Evolutionary conservation across 2,888 invertebrate species (phyloP).

Genomic region (Chymomyza caudatula): DNA sequence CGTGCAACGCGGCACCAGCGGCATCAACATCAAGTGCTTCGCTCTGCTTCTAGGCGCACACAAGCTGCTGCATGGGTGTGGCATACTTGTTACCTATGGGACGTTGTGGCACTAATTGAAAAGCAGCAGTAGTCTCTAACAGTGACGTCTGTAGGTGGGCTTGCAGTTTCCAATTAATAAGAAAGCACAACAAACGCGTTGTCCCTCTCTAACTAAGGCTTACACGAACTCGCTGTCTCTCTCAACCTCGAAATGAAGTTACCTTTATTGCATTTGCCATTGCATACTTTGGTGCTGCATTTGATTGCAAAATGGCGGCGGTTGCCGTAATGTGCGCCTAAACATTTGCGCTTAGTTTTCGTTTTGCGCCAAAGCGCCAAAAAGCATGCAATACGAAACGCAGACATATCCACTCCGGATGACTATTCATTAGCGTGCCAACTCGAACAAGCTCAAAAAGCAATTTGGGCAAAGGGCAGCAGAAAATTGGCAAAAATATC

Average conservation of each 20-base stretch:
- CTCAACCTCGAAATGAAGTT: slow-evolving; percentile 38
- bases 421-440: slow-evolving; percentile 35
- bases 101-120: slow-evolving; percentile 61
- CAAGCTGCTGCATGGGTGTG: slow-evolving; percentile 35
- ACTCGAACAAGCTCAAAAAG: slow-evolving; percentile 71
- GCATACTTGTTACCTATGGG: slow-evolving; percentile 27
- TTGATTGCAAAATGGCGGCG: slow-evolving; percentile 65
- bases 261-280: slow-evolving; percentile 42
- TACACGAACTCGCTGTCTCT: slow-evolving; percentile 21
- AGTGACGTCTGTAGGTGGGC: slow-evolving; percentile 18
- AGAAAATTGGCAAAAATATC: slow-evolving; percentile 69
- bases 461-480: slow-evolving; percentile 58
- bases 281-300: slow-evolving; percentile 60
- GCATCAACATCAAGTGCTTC: slow-evolving; percentile 65
- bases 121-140: slow-evolving; percentile 62
- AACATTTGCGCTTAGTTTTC: slow-evolving; percentile 64
- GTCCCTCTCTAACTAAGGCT: slow-evolving; percentile 2
- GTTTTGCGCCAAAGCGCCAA: slow-evolving; percentile 42
- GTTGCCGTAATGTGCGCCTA: slow-evolving; percentile 62
- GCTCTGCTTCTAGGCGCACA: slow-evolving; percentile 15
- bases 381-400: slow-evolving; percentile 48
- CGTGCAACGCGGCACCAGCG: slow-evolving; percentile 53
- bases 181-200: slow-evolving; percentile 12
- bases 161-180: slow-evolving; percentile 11
- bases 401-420: slow-evolving; percentile 31